These are phyloP conservation scores for Bos javanicus DNA, from an alignment of 2,113 vertebrate species.

Conservation along the genomic window DNA sequence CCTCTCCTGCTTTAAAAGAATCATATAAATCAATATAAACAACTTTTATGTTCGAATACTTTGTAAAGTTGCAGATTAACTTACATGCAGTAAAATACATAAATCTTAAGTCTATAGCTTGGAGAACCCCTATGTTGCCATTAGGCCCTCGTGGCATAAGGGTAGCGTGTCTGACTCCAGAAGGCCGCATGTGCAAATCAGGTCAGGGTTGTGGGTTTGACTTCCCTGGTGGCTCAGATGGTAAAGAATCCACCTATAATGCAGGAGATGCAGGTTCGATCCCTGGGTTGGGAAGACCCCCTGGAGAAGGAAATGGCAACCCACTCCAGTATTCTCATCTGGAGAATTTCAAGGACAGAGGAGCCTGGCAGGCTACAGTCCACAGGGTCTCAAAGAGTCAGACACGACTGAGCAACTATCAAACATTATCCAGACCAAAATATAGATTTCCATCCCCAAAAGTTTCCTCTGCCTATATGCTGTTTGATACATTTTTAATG, in stretches of 20 bases:
- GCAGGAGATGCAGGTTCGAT: neutral
- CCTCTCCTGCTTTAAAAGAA: neutral
- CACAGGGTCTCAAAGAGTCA: neutral
- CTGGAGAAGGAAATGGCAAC: neutral
- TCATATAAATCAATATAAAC: neutral
- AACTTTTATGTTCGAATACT: neutral
- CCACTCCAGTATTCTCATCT: neutral
- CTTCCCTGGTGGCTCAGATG: neutral
- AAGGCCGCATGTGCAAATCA: neutral
- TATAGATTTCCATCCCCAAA: slow-evolving; percentile 8
- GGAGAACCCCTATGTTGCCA: neutral
- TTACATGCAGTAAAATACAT: neutral
- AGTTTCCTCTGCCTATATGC: neutral
- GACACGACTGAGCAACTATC: neutral
- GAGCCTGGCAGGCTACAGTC: neutral
- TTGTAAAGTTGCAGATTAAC: neutral
- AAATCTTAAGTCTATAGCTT: neutral
- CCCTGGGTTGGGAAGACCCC: neutral
- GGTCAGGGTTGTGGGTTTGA: neutral
- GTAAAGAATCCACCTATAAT: neutral
- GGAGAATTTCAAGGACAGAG: neutral
- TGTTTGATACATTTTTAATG: neutral
- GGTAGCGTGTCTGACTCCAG: neutral
- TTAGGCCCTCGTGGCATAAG: neutral
- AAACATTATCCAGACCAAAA: neutral